Base-by-base conservation (phyloP, 2,113 vertebrate genomes). In the Macrotis lagotis region DNA sequence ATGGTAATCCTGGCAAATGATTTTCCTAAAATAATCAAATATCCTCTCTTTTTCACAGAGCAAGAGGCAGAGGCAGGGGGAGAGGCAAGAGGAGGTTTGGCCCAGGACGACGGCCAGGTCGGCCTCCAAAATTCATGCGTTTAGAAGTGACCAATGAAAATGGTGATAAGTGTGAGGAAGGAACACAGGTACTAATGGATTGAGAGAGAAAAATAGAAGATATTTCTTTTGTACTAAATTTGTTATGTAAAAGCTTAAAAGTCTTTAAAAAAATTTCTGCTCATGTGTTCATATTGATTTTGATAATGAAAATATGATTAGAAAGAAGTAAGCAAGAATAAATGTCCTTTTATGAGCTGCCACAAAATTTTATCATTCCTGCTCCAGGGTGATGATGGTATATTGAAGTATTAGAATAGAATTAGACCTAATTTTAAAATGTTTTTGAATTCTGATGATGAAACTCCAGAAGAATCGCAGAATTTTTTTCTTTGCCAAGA, bases 121-220 rank as follows among this genome's bases (percentile, higher is more conserved):
- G 99, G 0, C 99, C 99, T 8, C 99, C 99, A 25, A 99, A 99
- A 97, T 99, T 99, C 96, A 99, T 99, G 97, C 99, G 99, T 25
- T 95, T 99, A 95, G 99, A 99, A 96, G 98, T 99, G 37, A 98
- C 98, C 50, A 98, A 96, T n/a, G 99, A 99, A 95, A 97, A 98
- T 2, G 96, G 98, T 90, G 99, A 99, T 2, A 97, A 98, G 44
- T 96, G 98, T 94, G 99, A 97, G 22, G 99, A 99, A 52, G 98
- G 98, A 91, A 98, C 98, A 0, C 98, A 99, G 98, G 99, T 99
- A 98, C 26, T 16, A 1, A 88, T 83, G n/a, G 66, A 83, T 44
- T 19, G 88, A 92, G 37, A 28, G 26, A 51, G 0, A 1, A 92
- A 55, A 3, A 44, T 44, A 22, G 93, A 51, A 22, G 19, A 28